Percentiles rank a stretch among this genome's conserved stretches.
Evolutionary conservation across 2,888 invertebrate genomes (phyloP).

Genomic region (Archips crataeganus): DNA sequence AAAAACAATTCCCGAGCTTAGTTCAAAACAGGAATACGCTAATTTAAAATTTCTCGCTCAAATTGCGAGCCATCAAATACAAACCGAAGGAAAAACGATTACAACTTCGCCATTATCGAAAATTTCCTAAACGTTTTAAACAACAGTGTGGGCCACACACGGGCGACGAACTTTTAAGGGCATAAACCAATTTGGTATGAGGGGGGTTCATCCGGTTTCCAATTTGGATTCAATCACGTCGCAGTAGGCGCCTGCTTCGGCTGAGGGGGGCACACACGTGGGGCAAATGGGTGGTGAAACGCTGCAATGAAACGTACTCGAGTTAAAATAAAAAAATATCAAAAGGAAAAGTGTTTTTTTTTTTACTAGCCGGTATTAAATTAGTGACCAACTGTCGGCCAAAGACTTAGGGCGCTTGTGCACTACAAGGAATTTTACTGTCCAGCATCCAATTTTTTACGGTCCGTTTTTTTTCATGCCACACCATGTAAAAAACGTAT

Average conservation of each 20-base stretch:
- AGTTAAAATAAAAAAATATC: too few relatives aligned
- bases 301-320: neutral
- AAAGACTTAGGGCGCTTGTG: too few relatives aligned
- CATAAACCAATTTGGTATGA: constrained; percentile 49
- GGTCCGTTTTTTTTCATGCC: too few relatives aligned
- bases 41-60: neutral
- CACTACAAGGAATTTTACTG: too few relatives aligned
- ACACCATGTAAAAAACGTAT: too few relatives aligned
- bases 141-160: constrained; percentile 31
- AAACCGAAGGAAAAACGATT: constrained; percentile 13
- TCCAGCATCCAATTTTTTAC: too few relatives aligned
- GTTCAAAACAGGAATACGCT: neutral
- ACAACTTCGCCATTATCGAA: constrained; percentile 22
- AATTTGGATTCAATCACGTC: constrained; percentile 61
- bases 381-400: too few relatives aligned
- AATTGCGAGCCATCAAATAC: neutral
- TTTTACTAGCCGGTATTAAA: too few relatives aligned
- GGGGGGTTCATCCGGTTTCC: constrained; percentile 58
- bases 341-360: too few relatives aligned
- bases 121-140: constrained; percentile 31
- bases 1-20: neutral
- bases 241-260: constrained; percentile 52
- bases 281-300: constrained; percentile 41
- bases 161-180: constrained; percentile 39
- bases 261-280: constrained; percentile 50